Percentiles rank a stretch among this genome's conserved stretches.
Evolutionary conservation across 1,140 invertebrate species (phyloP).

Genomic region (Cryptotermes secundus): DNA sequence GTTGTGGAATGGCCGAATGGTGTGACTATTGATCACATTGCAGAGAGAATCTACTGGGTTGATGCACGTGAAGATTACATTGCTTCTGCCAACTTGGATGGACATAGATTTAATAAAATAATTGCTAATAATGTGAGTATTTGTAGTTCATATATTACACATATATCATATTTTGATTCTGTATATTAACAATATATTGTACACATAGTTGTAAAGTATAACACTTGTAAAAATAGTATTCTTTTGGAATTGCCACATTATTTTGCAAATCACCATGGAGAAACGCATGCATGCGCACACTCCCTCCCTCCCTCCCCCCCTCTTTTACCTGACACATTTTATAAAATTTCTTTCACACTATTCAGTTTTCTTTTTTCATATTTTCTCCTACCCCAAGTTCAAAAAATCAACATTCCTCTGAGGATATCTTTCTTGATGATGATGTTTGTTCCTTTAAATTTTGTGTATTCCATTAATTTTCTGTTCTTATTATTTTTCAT

Average conservation of each 20-base stretch:
- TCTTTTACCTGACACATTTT: too few relatives aligned
- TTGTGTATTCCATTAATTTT: too few relatives aligned
- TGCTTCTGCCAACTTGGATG: constrained; percentile 80
- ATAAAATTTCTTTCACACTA: too few relatives aligned
- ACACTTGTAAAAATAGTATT: not conserved
- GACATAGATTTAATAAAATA: constrained; percentile 72
- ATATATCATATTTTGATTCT: too few relatives aligned
- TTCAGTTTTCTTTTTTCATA: too few relatives aligned
- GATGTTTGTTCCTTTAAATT: too few relatives aligned
- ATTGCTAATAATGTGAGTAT: constrained; percentile 59
- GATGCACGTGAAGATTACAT: constrained; percentile 85
- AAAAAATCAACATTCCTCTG: too few relatives aligned
- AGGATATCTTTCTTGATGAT: too few relatives aligned
- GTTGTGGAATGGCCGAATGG: constrained; percentile 84
- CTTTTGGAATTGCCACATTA: not conserved
- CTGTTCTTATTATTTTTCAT: not conserved
- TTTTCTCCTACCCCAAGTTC: too few relatives aligned
- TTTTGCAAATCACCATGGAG: not conserved
- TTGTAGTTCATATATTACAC: too few relatives aligned
- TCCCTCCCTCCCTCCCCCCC: too few relatives aligned
- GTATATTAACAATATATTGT: constrained; percentile 21
- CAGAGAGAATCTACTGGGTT: constrained; percentile 83
- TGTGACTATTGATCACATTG: constrained; percentile 80
- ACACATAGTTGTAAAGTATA: constrained; percentile 21
- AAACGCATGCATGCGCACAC: too few relatives aligned